These are phyloP conservation scores for Cuniculus paca DNA, from an alignment of 2,797 vertebrate genomes.

Conservation along the genomic window DNA sequence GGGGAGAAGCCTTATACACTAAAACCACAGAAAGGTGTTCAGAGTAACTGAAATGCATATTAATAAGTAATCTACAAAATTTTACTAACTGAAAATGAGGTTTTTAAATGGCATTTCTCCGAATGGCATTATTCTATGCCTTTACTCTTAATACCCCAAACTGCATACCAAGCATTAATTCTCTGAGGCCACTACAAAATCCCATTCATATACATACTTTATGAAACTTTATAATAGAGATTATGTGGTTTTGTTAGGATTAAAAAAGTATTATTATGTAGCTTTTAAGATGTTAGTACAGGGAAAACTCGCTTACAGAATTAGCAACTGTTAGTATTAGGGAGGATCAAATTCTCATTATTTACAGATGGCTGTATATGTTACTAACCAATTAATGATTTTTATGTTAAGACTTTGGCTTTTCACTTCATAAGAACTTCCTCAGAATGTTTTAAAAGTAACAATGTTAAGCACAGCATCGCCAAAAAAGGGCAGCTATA, in stretches of 20 bases:
- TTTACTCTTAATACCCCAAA: conserved; percentile 61
- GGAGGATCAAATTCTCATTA: conserved; percentile 45
- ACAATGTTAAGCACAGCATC: neutral
- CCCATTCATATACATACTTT: neutral
- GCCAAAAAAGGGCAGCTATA: conserved; percentile 34
- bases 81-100: conserved; percentile 51
- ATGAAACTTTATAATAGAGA: conserved; percentile 49
- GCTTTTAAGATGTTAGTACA: conserved; percentile 1
- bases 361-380: neutral
- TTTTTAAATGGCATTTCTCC: conserved; percentile 67
- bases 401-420: conserved; percentile 46
- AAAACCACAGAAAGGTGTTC: neutral
- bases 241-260: conserved; percentile 16
- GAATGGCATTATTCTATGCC: conserved; percentile 59
- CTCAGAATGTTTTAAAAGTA: conserved; percentile 44
- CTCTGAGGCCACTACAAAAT: conserved; percentile 28
- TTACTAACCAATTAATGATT: neutral
- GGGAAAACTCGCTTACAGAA: conserved; percentile 11
- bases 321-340: neutral
- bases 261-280: conserved; percentile 44
- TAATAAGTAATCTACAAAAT: conserved; percentile 62
- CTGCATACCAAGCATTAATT: conserved; percentile 41
- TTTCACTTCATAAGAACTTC: conserved; percentile 15
- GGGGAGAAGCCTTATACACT: neutral
- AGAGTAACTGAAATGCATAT: conserved; percentile 50